These are phyloP conservation scores for Parazoanthus darwini DNA, from an alignment of 92 coral and sea anemone genomes.

Conservation along the genomic window DNA sequence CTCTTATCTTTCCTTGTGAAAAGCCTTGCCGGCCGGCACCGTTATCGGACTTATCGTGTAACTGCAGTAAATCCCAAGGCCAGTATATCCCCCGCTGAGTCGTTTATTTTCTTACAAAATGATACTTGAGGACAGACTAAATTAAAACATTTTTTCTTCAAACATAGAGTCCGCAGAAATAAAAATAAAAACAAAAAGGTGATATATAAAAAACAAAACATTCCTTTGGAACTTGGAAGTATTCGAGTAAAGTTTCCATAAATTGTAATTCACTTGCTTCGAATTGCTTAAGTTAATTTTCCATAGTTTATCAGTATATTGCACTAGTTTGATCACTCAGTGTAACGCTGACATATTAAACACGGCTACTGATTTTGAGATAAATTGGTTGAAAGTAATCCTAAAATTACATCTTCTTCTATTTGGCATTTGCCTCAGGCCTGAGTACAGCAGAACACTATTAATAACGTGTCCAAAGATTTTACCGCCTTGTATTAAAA, in stretches of 20 bases:
- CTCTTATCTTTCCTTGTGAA: background rate
- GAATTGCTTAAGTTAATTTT: background rate
- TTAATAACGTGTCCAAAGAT: too few relatives aligned
- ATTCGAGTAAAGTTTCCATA: background rate
- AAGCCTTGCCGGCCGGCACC: background rate
- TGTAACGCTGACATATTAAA: background rate
- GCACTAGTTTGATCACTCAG: background rate
- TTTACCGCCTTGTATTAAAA: too few relatives aligned
- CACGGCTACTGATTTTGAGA: background rate
- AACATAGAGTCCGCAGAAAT: too few relatives aligned
- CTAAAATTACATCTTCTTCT: too few relatives aligned
- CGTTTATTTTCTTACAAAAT: background rate
- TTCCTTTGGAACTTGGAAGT: too few relatives aligned
- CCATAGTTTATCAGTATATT: background rate
- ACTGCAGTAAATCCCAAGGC: background rate
- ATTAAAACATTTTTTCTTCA: too few relatives aligned
- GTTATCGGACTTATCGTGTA: background rate
- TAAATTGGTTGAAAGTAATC: background rate
- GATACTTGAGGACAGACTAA: background rate
- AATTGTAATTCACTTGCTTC: background rate
- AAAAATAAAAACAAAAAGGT: too few relatives aligned
- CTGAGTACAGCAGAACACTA: background rate
- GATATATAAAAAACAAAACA: background rate
- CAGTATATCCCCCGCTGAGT: background rate
- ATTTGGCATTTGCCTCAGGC: background rate